Base-by-base conservation (phyloP, 2,888 invertebrate species). In the Drosophila villosipedis region DNA sequence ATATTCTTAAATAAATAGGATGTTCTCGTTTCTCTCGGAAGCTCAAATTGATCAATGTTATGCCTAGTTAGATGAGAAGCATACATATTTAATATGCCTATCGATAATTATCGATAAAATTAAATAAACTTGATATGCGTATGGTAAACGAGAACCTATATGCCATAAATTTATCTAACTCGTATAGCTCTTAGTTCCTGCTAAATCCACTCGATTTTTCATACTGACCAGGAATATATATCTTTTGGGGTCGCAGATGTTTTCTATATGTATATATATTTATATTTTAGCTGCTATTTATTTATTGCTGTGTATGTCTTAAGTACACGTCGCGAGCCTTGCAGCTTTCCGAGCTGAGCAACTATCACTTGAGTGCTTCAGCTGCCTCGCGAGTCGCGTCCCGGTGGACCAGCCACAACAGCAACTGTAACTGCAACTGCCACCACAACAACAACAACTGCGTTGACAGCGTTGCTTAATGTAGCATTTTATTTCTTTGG, bases 311-410 rank as follows among this genome's bases (percentile, higher is more conserved):
- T 50, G 22, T 37, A 28, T 60, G 62, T 39, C 35, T 52, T 52
- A 33, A n/a, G 39, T 16, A 35, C 60, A 52, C 41, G 47, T 43
- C 39, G 63, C 76, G 47, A 66, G 62, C 43, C 57, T 66, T 74
- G 73, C 64, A 63, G 77, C 71, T 71, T 62, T 61, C 61, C 71
- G 67, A 41, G 64, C 55, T 49, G 43, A 54, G 41, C 52, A 57
- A 22, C 55, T 70, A 74, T 59, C 77, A 71, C 74, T 74, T 61
- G 64, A 69, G 66, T 16, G 67, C 58, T 58, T 49, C 58, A 69
- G 25, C 52, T 65, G 61, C 59, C 14, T 6, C 61, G 60, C 49
- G 62, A 62, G 58, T 54, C 58, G 65, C 59, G 37, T 50, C 49
- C 61, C 55, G 50, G 47, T 47, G 63, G 54, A 62, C 65, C 73